These are phyloP conservation scores for Emydoidea blandingii DNA, from an alignment of 2,797 vertebrate genomes.

Conservation along the genomic window DNA sequence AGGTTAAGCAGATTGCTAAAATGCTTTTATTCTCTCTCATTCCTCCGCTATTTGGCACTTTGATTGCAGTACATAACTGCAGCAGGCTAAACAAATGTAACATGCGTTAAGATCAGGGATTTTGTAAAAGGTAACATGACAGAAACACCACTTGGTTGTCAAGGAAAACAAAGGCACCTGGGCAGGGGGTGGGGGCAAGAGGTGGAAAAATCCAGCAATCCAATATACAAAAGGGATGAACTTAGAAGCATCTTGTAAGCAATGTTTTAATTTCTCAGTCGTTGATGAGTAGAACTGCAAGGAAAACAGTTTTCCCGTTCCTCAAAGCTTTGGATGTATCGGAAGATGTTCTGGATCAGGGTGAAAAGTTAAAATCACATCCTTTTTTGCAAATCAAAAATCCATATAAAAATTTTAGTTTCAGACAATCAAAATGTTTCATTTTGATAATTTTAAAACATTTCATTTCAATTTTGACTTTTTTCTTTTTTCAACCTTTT, in stretches of 20 bases:
- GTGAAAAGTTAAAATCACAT: not conserved
- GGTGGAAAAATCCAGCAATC: not conserved
- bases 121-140: not conserved
- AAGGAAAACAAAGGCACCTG: not conserved
- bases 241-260: not conserved
- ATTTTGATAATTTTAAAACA: not conserved
- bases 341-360: not conserved
- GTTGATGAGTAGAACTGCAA: not conserved
- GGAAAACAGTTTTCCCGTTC: not conserved
- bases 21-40: constrained; percentile 10
- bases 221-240: not conserved
- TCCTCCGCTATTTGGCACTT: constrained; percentile 41
- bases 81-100: not conserved
- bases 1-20: constrained; percentile 2
- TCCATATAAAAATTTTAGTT: not conserved
- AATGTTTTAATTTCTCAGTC: not conserved
- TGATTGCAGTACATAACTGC: not conserved
- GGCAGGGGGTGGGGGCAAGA: not conserved
- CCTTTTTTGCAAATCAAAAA: not conserved
- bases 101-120: not conserved
- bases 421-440: not conserved
- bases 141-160: not conserved
- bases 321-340: not conserved
- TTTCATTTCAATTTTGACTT: not conserved
- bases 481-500: not conserved